Evolutionary conservation across 2,888 invertebrate genomes (phyloP).

Genomic region (Kryphioiulus occultus): DNA sequence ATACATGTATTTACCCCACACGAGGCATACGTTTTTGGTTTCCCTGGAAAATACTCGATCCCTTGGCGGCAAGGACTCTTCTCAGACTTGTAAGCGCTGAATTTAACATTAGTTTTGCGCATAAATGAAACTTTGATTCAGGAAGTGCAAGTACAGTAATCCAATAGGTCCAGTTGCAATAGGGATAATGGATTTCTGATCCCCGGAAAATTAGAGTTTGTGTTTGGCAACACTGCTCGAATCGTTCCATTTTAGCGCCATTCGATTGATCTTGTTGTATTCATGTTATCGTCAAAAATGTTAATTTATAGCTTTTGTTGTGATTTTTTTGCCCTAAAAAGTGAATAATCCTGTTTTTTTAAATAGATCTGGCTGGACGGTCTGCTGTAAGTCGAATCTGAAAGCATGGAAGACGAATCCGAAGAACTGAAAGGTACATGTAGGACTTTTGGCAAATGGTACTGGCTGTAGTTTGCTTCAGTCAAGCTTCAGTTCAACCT

Average conservation of each 20-base stretch:
- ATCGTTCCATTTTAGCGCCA: neutral
- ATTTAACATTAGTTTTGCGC: neutral
- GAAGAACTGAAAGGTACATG: constrained; percentile 22
- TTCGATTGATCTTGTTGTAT: neutral
- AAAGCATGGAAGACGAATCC: constrained; percentile 21
- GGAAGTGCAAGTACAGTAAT: neutral
- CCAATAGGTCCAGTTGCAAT: neutral
- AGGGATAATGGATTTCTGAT: neutral
- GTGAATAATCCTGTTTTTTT: neutral
- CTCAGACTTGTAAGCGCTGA: neutral
- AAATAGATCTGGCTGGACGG: neutral
- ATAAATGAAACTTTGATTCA: neutral
- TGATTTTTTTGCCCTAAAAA: neutral
- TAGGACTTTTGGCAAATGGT: no score
- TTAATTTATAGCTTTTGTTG: neutral
- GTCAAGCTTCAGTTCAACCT: no score
- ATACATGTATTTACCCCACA: neutral
- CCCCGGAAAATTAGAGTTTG: neutral
- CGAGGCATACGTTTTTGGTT: neutral
- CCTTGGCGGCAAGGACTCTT: neutral
- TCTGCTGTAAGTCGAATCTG: neutral
- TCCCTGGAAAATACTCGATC: neutral
- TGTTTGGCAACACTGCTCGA: neutral
- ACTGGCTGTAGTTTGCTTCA: no score
- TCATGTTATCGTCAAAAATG: no score